Evolutionary conservation across 2,113 vertebrate species (phyloP).

Genomic region (Henicopernis longicauda): DNA sequence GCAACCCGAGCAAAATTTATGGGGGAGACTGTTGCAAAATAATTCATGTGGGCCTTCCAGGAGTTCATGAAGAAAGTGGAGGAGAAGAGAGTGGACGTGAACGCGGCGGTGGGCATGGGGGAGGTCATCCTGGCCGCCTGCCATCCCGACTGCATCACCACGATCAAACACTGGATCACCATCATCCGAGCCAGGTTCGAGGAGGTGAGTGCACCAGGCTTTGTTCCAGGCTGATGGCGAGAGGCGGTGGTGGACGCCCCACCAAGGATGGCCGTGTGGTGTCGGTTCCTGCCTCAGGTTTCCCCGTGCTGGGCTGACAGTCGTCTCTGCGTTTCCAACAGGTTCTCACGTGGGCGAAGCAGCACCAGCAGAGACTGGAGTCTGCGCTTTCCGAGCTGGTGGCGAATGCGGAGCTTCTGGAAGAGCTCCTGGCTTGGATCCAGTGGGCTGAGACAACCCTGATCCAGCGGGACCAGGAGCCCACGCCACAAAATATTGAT

Average conservation of each 20-base stretch:
- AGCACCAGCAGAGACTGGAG: conserved; percentile 95
- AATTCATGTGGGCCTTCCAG: conserved; percentile 22
- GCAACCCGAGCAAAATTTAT: accelerated
- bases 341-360: conserved; percentile 96
- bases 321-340: not conserved
- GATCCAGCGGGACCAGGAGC: conserved; percentile 89
- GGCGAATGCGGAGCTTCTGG: conserved; percentile 90
- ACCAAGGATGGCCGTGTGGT: accelerated
- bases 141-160: conserved; percentile 96
- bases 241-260: not conserved
- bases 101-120: conserved; percentile 88
- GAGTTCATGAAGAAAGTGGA: conserved; percentile 98
- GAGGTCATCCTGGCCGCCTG: conserved; percentile 89
- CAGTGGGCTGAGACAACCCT: conserved; percentile 94
- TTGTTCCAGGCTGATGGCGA: accelerated
- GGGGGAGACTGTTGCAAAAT: accelerated
- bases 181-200: conserved; percentile 97
- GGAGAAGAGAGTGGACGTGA: conserved; percentile 89
- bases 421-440: conserved; percentile 94
- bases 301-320: accelerated
- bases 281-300: not conserved
- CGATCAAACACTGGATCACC: conserved; percentile 99
- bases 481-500: conserved; percentile 90
- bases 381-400: conserved; percentile 86
- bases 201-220: conserved; percentile 76